Percentiles rank a stretch among this genome's conserved stretches.
These are phyloP conservation scores for Archocentrus centrarchus DNA, from an alignment of 2,113 vertebrate species.

Conservation along the genomic window DNA sequence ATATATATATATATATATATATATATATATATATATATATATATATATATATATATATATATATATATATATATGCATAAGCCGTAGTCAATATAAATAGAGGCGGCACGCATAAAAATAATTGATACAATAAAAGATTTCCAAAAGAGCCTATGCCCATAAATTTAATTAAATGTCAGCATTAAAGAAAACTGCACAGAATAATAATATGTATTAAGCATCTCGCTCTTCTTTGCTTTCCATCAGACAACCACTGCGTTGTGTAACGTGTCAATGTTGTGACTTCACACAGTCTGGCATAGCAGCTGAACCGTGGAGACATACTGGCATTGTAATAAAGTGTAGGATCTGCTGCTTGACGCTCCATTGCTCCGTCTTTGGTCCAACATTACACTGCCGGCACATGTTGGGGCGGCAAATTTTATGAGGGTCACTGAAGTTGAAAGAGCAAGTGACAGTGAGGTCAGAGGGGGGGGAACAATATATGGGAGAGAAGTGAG, in stretches of 20 bases:
- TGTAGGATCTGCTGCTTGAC: constrained; percentile 33
- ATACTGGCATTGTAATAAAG: constrained; percentile 56
- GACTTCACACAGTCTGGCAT: constrained; percentile 10
- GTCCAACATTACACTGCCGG: constrained; percentile 26
- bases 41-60: too few species aligned
- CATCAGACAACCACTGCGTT: neutral
- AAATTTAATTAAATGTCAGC: neutral
- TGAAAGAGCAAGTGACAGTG: neutral
- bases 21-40: too few species aligned
- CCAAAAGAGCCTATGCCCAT: neutral
- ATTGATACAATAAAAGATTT: neutral
- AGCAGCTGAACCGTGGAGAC: constrained; percentile 38
- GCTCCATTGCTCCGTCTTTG: neutral
- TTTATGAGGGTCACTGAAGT: constrained; percentile 37
- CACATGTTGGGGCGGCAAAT: constrained; percentile 13
- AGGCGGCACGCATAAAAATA: neutral
- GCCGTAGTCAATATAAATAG: neutral
- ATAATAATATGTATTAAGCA: neutral
- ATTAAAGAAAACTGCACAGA: neutral
- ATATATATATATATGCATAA: neutral
- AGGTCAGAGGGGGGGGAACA: neutral
- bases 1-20: too few species aligned
- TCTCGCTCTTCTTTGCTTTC: neutral
- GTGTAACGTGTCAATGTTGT: constrained; percentile 12
- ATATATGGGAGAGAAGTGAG: neutral